These are phyloP conservation scores for Euclidia mi DNA, from an alignment of 2,888 invertebrate species.

Conservation along the genomic window DNA sequence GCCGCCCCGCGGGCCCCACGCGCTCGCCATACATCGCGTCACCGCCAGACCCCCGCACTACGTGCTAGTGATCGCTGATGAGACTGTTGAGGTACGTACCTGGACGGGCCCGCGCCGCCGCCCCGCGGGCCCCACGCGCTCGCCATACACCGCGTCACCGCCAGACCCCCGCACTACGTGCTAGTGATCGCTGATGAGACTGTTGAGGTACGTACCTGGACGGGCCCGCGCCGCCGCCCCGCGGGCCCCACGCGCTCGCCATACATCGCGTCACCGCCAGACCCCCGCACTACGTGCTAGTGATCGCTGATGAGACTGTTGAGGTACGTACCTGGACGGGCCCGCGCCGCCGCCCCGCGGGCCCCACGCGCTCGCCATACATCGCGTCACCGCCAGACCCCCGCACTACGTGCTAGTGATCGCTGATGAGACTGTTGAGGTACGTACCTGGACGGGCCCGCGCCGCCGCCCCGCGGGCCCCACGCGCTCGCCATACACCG, in stretches of 20 bases:
- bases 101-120: constrained; percentile 8
- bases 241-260: constrained; percentile 11
- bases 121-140: constrained; percentile 17
- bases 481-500: constrained; percentile 12
- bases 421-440: constrained; percentile 34
- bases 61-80: constrained; percentile 38
- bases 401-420: constrained; percentile 46
- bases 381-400: constrained; percentile 32
- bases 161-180: constrained; percentile 43
- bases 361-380: constrained; percentile 3
- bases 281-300: constrained; percentile 45
- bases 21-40: constrained; percentile 15
- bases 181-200: constrained; percentile 39
- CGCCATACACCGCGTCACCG: constrained; percentile 20
- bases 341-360: constrained; percentile 19
- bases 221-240: constrained; percentile 15
- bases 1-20: constrained; percentile 19
- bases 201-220: constrained; percentile 86
- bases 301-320: constrained; percentile 36
- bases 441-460: constrained; percentile 78
- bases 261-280: constrained; percentile 27
- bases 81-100: constrained; percentile 86
- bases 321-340: constrained; percentile 81
- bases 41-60: constrained; percentile 40
- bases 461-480: constrained; percentile 17